Evolutionary conservation across 2,113 vertebrate species (phyloP), one percentile per base, ranked within the genome.

Genomic region (Lanius collurio): DNA sequence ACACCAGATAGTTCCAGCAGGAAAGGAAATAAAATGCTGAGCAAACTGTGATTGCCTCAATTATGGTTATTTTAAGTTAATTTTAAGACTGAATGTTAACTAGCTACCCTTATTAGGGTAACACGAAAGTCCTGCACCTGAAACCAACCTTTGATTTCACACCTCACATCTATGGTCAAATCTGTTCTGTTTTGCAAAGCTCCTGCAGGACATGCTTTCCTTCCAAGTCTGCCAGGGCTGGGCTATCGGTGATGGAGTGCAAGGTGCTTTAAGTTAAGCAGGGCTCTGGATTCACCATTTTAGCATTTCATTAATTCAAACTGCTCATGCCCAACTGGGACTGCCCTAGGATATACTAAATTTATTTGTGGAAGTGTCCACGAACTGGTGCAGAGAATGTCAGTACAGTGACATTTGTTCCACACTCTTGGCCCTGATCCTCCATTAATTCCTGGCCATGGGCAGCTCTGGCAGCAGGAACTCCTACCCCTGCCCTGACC

Each of bases 1-100:
- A 94, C 59, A 90, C 90, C 89, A 92, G 81, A 87, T 75, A 79
- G 76, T 80, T 97, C 85, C 50, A 93, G 86, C 71, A 83, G 94
- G 92, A 95, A 96, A 67, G 60, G 88, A 96, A 96, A 89, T 85
- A 87, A 90, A 87, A 60, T 90, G 50, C 87, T 49, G 47, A 82
- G 69, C 82, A 81, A 94, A 96, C 85, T 23, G 11, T 60, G 93
- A 96, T 80, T 82, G 83, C 83, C 59, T 95, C 91, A 89, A 94
- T 93, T 93, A 93, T 50, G 63, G 52, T 93, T 92, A 96, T 94
- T 96, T 96, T 67, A 82, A 87, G 83, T 93, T 96, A 87, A 88
- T 95, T 92, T 89, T 83, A 44, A 93, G 68, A 89, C 47, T 49
- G n/a, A 90, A 60, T n/a, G 59, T 90, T 94, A 86, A 92, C 87